These are phyloP conservation scores for Tenthredo notha DNA, from an alignment of 2,888 invertebrate species.

Conservation along the genomic window DNA sequence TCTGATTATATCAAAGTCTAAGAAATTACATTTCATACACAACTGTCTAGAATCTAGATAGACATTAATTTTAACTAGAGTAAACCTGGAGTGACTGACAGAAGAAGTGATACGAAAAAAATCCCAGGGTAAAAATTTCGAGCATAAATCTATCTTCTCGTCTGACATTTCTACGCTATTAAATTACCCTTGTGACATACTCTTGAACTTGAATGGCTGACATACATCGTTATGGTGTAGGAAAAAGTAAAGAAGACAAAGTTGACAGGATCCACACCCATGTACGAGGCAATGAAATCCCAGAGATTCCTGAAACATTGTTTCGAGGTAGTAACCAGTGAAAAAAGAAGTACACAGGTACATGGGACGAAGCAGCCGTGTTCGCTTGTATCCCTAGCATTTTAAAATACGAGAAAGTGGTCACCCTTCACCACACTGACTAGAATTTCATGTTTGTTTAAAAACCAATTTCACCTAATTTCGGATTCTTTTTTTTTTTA, in stretches of 20 bases:
- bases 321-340: neutral
- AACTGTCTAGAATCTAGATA: conserved; percentile 17
- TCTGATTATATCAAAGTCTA: neutral
- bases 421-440: neutral
- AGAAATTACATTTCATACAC: neutral
- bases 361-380: neutral
- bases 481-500: neutral
- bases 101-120: neutral
- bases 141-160: conserved; percentile 1
- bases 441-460: neutral
- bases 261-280: neutral
- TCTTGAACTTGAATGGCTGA: conserved; percentile 9
- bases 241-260: conserved; percentile 16
- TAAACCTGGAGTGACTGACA: neutral
- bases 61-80: neutral
- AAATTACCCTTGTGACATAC: conserved; percentile 26
- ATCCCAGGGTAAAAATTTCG: neutral
- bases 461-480: neutral
- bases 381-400: neutral
- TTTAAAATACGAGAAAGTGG: neutral
- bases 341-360: neutral
- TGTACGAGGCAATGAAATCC: neutral
- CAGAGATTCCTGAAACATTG: conserved; percentile 22
- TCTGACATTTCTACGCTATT: conserved; percentile 20
- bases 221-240: neutral